These are phyloP conservation scores for Hylomyscus alleni DNA, from an alignment of 2,797 vertebrate species.

Conservation along the genomic window DNA sequence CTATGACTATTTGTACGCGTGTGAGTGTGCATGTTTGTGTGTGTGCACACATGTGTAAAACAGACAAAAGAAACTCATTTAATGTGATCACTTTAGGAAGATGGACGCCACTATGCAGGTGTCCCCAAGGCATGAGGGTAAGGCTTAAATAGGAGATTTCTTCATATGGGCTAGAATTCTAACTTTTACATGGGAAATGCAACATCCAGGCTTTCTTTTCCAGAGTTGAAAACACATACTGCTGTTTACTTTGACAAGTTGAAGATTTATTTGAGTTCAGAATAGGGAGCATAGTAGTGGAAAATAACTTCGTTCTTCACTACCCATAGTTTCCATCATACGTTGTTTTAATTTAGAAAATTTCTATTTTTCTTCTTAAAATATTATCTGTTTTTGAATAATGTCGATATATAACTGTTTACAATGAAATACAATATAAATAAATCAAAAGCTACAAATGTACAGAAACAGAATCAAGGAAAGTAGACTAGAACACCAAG, in stretches of 20 bases:
- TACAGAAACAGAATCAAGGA: slow-evolving; percentile 47
- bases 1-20: background rate
- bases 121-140: background rate
- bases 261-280: slow-evolving; percentile 49
- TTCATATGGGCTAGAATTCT: background rate
- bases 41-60: background rate
- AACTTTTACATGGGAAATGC: slow-evolving; percentile 1
- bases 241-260: background rate
- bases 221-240: slow-evolving; percentile 58
- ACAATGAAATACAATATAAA: slow-evolving; percentile 60
- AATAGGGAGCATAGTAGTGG: background rate
- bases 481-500: background rate
- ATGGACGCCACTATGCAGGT: background rate
- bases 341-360: slow-evolving; percentile 11
- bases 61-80: background rate
- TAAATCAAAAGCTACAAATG: slow-evolving; percentile 55
- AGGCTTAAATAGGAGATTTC: background rate
- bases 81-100: background rate
- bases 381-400: slow-evolving; percentile 52
- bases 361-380: slow-evolving; percentile 1
- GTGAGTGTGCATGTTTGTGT: background rate
- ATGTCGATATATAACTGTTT: slow-evolving; percentile 48
- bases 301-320: slow-evolving; percentile 38
- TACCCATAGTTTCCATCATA: background rate
- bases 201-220: slow-evolving; percentile 40